These are phyloP conservation scores for Sebastes flavidus DNA, from an alignment of 2,797 vertebrate species.

Conservation along the genomic window DNA sequence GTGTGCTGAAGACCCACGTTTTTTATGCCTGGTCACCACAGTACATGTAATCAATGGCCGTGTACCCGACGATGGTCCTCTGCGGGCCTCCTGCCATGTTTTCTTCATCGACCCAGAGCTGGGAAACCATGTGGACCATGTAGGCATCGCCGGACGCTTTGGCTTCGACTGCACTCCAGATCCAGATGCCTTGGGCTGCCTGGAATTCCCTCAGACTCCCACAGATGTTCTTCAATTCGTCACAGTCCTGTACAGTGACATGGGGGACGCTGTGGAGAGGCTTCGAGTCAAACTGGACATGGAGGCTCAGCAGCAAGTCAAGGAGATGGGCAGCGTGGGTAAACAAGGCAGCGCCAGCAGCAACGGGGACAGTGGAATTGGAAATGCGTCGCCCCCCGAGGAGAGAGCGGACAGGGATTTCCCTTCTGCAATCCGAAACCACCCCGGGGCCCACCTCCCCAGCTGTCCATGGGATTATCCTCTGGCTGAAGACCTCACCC, in stretches of 20 bases:
- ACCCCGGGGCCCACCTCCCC: conserved; percentile 81
- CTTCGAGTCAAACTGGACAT: conserved; percentile 88
- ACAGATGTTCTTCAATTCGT: conserved; percentile 93
- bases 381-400: conserved; percentile 89
- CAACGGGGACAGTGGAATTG: conserved; percentile 95
- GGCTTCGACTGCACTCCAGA: conserved; percentile 91
- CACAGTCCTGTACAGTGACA: conserved; percentile 91
- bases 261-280: conserved; percentile 92
- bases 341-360: conserved; percentile 90
- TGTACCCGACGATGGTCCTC: conserved; percentile 79
- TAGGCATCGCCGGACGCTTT: conserved; percentile 91
- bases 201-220: conserved; percentile 93
- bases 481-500: conserved; percentile 56
- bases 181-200: conserved; percentile 90
- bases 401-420: conserved; percentile 90
- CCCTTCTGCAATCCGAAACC: conserved; percentile 84
- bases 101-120: conserved; percentile 97
- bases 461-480: conserved; percentile 86
- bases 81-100: conserved; percentile 94
- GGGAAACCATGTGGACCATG: conserved; percentile 89
- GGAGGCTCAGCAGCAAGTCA: conserved; percentile 86
- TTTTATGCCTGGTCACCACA: conserved; percentile 94
- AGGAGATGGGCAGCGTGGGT: conserved; percentile 83
- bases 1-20: conserved; percentile 93
- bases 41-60: conserved; percentile 84